phyloP scores from a whole-genome alignment of 2,888 invertebrate species.

The Rotaria sp. region DNA sequence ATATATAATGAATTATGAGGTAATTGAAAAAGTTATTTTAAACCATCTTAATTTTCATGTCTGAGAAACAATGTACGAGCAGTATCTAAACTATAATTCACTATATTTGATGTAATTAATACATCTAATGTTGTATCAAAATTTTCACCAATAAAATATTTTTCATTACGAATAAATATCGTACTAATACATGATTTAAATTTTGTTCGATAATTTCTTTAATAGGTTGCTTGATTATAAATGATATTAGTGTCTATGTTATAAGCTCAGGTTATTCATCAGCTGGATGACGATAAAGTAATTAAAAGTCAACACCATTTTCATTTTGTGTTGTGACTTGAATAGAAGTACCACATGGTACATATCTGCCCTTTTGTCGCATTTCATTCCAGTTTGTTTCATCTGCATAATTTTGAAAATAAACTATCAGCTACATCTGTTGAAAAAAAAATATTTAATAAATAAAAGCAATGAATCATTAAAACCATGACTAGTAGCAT shows the following conservation, averaged over 20 bases:
- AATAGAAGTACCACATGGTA: not conserved
- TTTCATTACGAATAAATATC: not conserved
- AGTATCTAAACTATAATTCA: conserved; percentile 10
- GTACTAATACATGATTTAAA: conserved; percentile 14
- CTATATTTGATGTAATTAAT: not conserved
- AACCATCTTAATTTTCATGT: not conserved
- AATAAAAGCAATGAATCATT: not conserved
- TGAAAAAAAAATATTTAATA: not conserved
- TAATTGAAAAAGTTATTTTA: not conserved
- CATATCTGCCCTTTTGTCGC: not conserved
- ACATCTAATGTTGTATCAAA: conserved; percentile 26
- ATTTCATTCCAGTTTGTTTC: not conserved
- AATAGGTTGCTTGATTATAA: not conserved
- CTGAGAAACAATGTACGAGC: not conserved
- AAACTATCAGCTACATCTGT: not conserved
- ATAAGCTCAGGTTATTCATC: not conserved
- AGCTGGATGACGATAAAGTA: not conserved
- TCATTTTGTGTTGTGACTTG: not conserved
- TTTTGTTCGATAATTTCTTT: not conserved
- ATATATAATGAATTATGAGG: conserved; percentile 6
- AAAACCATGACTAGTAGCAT: not conserved
- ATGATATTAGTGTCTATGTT: not conserved
- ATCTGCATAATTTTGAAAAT: not conserved
- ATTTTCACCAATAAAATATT: not conserved
- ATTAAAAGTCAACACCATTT: not conserved